Base-by-base conservation (phyloP, 2,888 invertebrate species). In the Ochropacha duplaris region DNA sequence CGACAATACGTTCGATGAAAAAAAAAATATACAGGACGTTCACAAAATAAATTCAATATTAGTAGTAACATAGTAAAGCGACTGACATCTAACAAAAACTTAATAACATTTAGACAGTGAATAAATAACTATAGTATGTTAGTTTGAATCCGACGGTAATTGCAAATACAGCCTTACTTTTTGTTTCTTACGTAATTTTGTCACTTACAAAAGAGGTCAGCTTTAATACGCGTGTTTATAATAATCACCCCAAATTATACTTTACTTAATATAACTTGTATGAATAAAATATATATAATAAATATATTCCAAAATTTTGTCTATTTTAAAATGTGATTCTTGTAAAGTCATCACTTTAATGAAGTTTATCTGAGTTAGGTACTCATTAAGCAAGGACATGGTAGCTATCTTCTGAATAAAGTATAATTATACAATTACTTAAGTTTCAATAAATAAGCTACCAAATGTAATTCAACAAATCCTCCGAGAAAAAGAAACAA, bases 1-100 rank as follows among this genome's bases (percentile, higher is more conserved):
- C 74, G 76, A 81, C 80, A 78, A 81, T 77, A 78, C 74, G 57
- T 65, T 69, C 36, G 22, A 49, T 28, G n/a, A 65, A 63, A 64
- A 51, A 24, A 57, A 58, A 58, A 56, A 59, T 49, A 44, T 44
- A 44, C 44, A 44, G 44, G 44, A 16, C 6, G 44, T 44, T 44
- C 44, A 57, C 58, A 61, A 50, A 36, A 3, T 4, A 5, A 36
- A 14, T n/a, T 36, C n/a, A 36, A 36, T 36, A 36, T n/a, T 14
- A 2, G 4, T 36, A n/a, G n/a, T 3, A 36, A 36, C 36, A 31
- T 31, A 31, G 2, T 31, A 31, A 31, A 31, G 12, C 12, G 36
- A 36, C 36, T 36, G 36, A 1, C 36, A 1, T 36, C n/a, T n/a
- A 36, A 36, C 14, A 36, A 36, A n/a, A 36, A 36, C 4, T 36